These are phyloP conservation scores for Chromoteleia sp. DNA, from an alignment of 2,888 invertebrate genomes.

Conservation along the genomic window DNA sequence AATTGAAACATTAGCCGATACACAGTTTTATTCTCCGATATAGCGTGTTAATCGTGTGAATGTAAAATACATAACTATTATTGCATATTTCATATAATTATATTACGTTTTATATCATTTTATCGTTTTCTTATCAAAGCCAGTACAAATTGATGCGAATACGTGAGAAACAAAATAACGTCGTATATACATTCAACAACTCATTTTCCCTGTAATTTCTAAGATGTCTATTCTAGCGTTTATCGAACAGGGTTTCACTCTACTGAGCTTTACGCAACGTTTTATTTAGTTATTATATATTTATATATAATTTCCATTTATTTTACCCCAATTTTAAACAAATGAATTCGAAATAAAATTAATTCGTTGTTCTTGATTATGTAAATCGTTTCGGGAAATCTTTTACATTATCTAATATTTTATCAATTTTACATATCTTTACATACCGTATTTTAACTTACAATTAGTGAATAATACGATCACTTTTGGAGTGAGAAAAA, in stretches of 20 bases:
- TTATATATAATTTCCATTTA: background rate
- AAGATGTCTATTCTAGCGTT: constrained; percentile 7
- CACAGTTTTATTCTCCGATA: background rate
- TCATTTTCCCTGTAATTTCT: constrained; percentile 18
- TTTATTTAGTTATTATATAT: background rate
- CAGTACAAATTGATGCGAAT: constrained; percentile 12
- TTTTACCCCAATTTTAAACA: background rate
- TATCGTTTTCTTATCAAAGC: constrained; percentile 10
- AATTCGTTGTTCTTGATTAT: constrained; percentile 24
- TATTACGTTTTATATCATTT: constrained; percentile 8
- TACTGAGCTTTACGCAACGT: constrained; percentile 29
- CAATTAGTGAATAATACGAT: constrained; percentile 34
- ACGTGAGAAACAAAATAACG: constrained; percentile 17
- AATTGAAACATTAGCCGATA: too few relatives aligned
- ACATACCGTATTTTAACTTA: constrained; percentile 27
- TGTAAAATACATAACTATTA: constrained; percentile 13
- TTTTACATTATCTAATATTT: constrained; percentile 21
- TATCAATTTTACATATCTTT: constrained; percentile 42
- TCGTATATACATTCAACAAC: constrained; percentile 41
- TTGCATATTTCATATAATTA: background rate
- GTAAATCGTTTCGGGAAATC: constrained; percentile 2
- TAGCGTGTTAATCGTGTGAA: background rate
- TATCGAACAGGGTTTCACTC: constrained; percentile 35
- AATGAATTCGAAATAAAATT: constrained; percentile 2
- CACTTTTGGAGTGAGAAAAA: constrained; percentile 52